A percentile compares a stretch with the other conserved stretches of the same genome.
Conservation (phyloP, 2,797 vertebrate genomes). For the Sebastes melanostomus region DNA sequence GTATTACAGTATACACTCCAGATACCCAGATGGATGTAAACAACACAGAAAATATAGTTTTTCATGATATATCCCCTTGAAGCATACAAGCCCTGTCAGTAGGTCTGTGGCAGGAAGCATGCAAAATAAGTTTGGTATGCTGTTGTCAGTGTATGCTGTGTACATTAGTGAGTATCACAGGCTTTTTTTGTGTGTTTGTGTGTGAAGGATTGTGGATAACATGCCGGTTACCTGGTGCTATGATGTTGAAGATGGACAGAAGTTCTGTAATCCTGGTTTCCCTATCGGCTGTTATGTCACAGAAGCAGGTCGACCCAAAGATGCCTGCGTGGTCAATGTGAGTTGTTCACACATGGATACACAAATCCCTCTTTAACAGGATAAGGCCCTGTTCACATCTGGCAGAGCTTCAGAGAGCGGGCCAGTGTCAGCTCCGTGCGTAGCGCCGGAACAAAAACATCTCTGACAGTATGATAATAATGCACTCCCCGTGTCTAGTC, state of each 20-base stretch:
- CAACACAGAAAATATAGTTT: too few species aligned
- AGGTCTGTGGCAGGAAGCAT: background rate
- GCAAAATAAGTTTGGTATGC: background rate
- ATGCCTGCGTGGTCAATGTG: slow-evolving; percentile 93
- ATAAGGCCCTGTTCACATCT: too few species aligned
- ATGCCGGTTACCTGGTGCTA: slow-evolving; percentile 98
- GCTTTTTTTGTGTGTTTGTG: background rate
- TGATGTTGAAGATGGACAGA: slow-evolving; percentile 90
- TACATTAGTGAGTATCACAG: background rate
- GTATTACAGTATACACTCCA: too few species aligned
- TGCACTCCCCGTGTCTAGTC: too few species aligned
- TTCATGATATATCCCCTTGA: too few species aligned
- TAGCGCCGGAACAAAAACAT: too few species aligned
- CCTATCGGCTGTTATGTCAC: slow-evolving; percentile 93
- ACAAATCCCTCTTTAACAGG: background rate
- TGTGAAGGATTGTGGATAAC: slow-evolving; percentile 91
- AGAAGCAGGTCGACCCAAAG: slow-evolving; percentile 87
- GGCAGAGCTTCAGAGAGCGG: too few species aligned
- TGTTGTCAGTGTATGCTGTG: background rate
- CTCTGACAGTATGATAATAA: too few species aligned
- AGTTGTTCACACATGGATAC: slow-evolving; percentile 49
- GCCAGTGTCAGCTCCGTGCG: too few species aligned
- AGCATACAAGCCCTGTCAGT: background rate
- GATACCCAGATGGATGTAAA: too few species aligned
- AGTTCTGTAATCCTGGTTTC: slow-evolving; percentile 94